These are phyloP conservation scores for Hedya salicella DNA, from an alignment of 2,888 invertebrate genomes.

Conservation along the genomic window DNA sequence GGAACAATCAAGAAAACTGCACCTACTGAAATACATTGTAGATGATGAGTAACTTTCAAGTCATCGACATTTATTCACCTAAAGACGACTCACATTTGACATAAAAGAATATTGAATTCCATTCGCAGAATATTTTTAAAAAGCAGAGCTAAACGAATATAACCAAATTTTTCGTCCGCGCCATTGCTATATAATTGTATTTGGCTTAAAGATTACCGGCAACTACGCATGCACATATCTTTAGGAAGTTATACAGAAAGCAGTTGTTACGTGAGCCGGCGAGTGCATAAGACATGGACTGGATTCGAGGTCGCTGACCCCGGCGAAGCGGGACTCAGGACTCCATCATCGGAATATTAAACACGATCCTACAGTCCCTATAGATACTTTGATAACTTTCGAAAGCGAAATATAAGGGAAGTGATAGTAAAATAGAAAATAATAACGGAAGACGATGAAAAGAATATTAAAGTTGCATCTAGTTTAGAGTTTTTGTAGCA, in stretches of 20 bases:
- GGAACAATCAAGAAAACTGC: conserved; percentile 29
- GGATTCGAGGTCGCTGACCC: conserved; percentile 79
- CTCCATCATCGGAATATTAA: conserved; percentile 77
- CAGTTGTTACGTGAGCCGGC: conserved; percentile 78
- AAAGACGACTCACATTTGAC: conserved; percentile 4
- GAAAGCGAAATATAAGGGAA: background rate
- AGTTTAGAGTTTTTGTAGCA: conserved; percentile 11
- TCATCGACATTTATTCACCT: background rate
- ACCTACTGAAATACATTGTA: conserved; percentile 13
- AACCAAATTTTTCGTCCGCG: no score
- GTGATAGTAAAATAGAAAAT: conserved; percentile 5
- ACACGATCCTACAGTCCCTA: conserved; percentile 49
- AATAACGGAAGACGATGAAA: conserved; percentile 7
- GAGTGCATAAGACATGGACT: conserved; percentile 79
- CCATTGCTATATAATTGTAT: conserved; percentile 5
- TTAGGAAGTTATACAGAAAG: conserved; percentile 61
- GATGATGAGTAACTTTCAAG: conserved; percentile 12
- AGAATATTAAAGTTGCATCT: conserved; percentile 10
- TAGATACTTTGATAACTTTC: conserved; percentile 39
- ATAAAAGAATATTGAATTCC: no score
- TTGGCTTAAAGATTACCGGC: conserved; percentile 13
- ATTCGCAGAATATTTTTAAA: background rate
- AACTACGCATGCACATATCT: conserved; percentile 46
- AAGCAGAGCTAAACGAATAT: background rate
- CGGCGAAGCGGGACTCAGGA: conserved; percentile 80